Conservation (phyloP, 2,888 invertebrate species). For the Argyresthia albistria region DNA sequence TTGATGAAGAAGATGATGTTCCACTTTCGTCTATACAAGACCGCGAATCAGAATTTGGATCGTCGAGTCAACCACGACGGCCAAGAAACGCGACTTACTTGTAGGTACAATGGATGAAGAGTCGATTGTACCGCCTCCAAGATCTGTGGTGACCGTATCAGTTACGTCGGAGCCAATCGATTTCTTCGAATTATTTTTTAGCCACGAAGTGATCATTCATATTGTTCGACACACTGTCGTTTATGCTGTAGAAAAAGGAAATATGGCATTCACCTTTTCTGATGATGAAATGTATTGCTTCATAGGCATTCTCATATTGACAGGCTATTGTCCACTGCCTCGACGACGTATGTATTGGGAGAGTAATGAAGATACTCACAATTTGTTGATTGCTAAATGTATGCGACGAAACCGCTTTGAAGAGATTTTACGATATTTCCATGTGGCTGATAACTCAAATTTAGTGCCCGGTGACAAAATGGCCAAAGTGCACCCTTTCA, state of each 20-base stretch:
- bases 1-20: neutral
- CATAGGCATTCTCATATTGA: slow-evolving; percentile 16
- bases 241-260: slow-evolving; percentile 14
- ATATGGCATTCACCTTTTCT: slow-evolving; percentile 9
- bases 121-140: slow-evolving; percentile 4
- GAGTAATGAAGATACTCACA: slow-evolving; percentile 9
- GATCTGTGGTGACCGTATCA: slow-evolving; percentile 4
- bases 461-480: slow-evolving; percentile 4
- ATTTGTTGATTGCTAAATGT: slow-evolving; percentile 16
- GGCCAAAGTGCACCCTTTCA: slow-evolving; percentile 19
- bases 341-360: neutral
- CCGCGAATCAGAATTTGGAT: neutral
- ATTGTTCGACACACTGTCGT: slow-evolving; percentile 6
- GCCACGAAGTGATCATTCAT: slow-evolving; percentile 5
- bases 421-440: slow-evolving; percentile 19
- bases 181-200: slow-evolving; percentile 10
- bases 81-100: slow-evolving; percentile 3
- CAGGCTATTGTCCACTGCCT: slow-evolving; percentile 17
- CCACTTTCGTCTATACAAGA: slow-evolving; percentile 1
- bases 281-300: slow-evolving; percentile 10
- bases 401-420: slow-evolving; percentile 21
- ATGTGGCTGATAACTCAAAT: slow-evolving; percentile 16
- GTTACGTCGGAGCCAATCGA: slow-evolving; percentile 2
- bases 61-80: slow-evolving; percentile 3
- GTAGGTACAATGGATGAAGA: neutral